Evolutionary conservation across 2,113 vertebrate genomes (phyloP), one percentile per base, ranked within the genome.

Genomic region (Ondatra zibethicus): DNA sequence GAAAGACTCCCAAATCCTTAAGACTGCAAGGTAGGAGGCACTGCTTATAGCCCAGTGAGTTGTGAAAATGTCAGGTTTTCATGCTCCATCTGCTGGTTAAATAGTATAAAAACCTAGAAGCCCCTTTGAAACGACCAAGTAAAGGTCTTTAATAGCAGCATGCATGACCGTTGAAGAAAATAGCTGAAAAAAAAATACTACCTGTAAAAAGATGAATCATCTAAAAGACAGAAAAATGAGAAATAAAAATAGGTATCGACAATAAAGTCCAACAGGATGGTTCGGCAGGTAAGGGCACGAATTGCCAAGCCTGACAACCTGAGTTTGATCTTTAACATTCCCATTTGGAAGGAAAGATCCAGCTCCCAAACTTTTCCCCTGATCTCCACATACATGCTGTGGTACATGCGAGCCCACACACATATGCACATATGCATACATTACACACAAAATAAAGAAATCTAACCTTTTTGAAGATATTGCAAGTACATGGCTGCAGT

Each of bases 81-180:
- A n/a, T 96, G 95, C 96, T 97, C 96, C 97, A 97, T 81, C 96
- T 97, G 66, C 96, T 97, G 96, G 97, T 50, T 96, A 93, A 85
- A 70, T 86, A 76, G 31, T 25, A 95, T 85, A 96, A 97, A 97
- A 96, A 29, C 16, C 39, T 84, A 50, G 12, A 86, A 58, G 27
- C 23, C 29, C 36, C 93, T 93, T 70, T 80, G 81, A 52, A 93
- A 88, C n/a, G 45, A 23, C 58, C 92, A 16, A 84, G 16, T 91
- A 16, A 94, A 77, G 25, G 63, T 89, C 68, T 91, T 63, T 42
- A 50, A 90, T 61, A 70, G 33, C 27, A 76, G n/a, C 45, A 84
- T 14, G 31, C 86, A 39, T 89, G 45, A 89, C 11, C 55, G n/a
- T 19, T 3, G 27, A 91, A 91, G 39, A 47, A 95, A 95, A 77